These are phyloP conservation scores for Drosophila micromelanica DNA, from an alignment of 1,140 invertebrate species.

Conservation along the genomic window DNA sequence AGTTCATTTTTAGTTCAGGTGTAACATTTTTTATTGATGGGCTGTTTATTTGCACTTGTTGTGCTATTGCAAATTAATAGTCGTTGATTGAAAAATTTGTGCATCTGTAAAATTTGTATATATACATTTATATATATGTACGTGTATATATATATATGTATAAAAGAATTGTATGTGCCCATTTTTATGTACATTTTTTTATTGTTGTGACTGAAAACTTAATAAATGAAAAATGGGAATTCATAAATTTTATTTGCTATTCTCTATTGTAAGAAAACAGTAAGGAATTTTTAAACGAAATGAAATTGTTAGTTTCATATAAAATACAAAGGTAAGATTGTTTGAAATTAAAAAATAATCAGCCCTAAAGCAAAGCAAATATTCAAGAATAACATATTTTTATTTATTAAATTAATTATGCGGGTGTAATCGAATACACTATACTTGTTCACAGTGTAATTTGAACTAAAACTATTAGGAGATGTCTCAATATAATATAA, in stretches of 20 bases:
- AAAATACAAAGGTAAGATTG: too few species aligned
- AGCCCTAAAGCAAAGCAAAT: too few species aligned
- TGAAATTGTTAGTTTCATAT: too few species aligned
- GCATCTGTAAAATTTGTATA: constrained; percentile 38
- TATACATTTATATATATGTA: not conserved
- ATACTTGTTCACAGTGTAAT: too few species aligned
- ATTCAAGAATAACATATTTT: too few species aligned
- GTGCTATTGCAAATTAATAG: constrained; percentile 56
- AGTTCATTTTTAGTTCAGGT: constrained; percentile 36
- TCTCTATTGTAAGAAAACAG: not conserved
- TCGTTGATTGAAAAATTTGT: constrained; percentile 54
- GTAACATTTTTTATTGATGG: constrained; percentile 53
- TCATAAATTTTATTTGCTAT: constrained; percentile 34
- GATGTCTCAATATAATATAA: too few species aligned
- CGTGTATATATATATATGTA: not conserved
- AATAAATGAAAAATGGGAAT: constrained; percentile 52
- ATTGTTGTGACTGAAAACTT: constrained; percentile 20
- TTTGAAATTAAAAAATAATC: too few species aligned
- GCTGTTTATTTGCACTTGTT: constrained; percentile 47
- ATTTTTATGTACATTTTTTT: constrained; percentile 22
- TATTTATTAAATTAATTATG: too few species aligned
- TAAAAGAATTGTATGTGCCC: too few species aligned
- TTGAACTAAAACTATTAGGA: too few species aligned
- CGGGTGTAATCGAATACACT: too few species aligned
- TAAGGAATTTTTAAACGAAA: not conserved